Evolutionary conservation across 1,140 invertebrate genomes (phyloP), one percentile per base, ranked within the genome.

Genomic region (Caenorhabditis latens): DNA sequence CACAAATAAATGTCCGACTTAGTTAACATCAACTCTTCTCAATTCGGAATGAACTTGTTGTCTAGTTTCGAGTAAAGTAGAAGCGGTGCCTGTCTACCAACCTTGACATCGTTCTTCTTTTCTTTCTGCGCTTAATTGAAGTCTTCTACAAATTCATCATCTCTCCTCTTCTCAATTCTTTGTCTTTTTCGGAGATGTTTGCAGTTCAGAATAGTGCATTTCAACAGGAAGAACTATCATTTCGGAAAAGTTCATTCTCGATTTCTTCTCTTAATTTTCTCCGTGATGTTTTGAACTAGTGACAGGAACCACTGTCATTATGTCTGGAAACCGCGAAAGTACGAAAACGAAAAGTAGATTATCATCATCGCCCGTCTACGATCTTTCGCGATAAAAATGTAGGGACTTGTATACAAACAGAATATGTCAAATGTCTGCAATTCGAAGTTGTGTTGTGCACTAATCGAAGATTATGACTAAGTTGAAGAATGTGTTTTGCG

Each of bases 81-180:
- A 48, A 79, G 71, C 71, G 71, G 71, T 79, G 40, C 71, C 71
- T 79, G 71, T 79, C 71, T 50, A 50, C 71, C 71, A 79, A 50
- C 71, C 71, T 79, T 79, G 71, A 79, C 71, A 79, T 79, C 19
- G 6, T 50, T 79, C 32, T 79, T 11, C 4, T n/a, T 50, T 43
- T 14, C 40, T 21, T 43, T 50, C 71, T 75, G 42, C 42, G 24
- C 40, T 42, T 32, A 32, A 32, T 32, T 32, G 32, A 32, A 32
- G 32, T 32, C 32, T 32, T 32, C 32, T 32, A 32, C 32, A 32
- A 32, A 32, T 32, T 0, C 32, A 32, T 32, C 32, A 32, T 40
- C 63, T 42, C 63, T 67, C 24, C n/a, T 13, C 32, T 42, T n/a
- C n/a, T 21, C 19, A 67, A 21, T 16, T 61, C 58, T 14, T 46